Percentiles rank a stretch among this genome's conserved stretches.
phyloP scores from a whole-genome alignment of 64 coral and sea anemone genomes.

The Porites lutea region DNA sequence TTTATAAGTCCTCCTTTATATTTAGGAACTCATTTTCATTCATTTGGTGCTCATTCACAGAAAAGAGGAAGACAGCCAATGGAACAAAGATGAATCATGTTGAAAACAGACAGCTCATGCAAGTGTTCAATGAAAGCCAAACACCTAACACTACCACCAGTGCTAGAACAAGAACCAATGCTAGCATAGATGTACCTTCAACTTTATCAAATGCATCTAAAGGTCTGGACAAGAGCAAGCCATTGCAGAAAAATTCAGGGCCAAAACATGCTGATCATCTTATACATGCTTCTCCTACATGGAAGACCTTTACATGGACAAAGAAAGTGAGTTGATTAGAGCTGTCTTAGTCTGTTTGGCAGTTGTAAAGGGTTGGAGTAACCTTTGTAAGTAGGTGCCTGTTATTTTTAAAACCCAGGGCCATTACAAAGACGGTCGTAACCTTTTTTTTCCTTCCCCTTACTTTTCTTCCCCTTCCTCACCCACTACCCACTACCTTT shows the following conservation, averaged over 20 bases:
- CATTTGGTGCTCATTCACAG: neutral
- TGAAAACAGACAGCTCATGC: constrained; percentile 17
- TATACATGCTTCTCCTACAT: neutral
- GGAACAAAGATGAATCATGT: neutral
- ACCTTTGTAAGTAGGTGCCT: too few relatives aligned
- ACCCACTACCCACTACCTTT: too few relatives aligned
- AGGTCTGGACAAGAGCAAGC: neutral
- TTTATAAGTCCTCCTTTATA: neutral
- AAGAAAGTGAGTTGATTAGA: neutral
- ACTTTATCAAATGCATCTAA: neutral
- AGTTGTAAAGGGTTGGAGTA: too few relatives aligned
- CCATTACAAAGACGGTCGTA: too few relatives aligned
- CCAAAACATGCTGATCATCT: neutral
- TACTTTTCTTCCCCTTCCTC: too few relatives aligned
- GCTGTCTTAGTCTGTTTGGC: too few relatives aligned
- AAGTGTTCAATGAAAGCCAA: constrained; percentile 27
- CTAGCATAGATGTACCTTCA: neutral
- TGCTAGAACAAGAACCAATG: neutral
- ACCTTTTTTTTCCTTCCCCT: too few relatives aligned
- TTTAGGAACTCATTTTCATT: neutral
- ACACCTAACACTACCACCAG: neutral
- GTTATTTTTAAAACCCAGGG: too few relatives aligned
- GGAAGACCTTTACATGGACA: constrained; percentile 4
- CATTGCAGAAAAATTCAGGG: neutral
- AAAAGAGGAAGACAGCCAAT: neutral